Evolutionary conservation across 2,888 invertebrate species (phyloP).

Genomic region (Apocheima hispidaria): DNA sequence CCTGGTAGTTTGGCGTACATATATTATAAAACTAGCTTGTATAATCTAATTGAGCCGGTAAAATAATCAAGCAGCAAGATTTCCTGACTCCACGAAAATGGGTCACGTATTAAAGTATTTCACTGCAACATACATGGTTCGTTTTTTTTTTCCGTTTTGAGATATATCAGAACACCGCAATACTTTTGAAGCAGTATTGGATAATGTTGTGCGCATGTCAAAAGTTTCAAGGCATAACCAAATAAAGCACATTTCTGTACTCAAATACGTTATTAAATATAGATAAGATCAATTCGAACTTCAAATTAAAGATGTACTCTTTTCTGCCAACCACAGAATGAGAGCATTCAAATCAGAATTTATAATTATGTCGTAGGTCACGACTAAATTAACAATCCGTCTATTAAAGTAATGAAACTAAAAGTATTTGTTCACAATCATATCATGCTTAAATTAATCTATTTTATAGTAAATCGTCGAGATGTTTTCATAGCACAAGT

Average conservation of each 20-base stretch:
- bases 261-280: not conserved
- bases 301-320: not conserved
- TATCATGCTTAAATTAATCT: conserved; percentile 11
- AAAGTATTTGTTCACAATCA: conserved; percentile 24
- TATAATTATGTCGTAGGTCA: conserved; percentile 14
- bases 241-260: conserved; percentile 4
- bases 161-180: not conserved
- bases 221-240: not conserved
- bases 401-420: conserved; percentile 37
- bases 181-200: not conserved
- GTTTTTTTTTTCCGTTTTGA: not conserved
- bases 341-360: not conserved
- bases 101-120: not conserved
- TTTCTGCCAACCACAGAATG: conserved; percentile 2
- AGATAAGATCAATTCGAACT: not conserved
- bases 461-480: not conserved
- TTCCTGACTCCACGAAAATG: not conserved
- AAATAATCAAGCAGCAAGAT: not conserved
- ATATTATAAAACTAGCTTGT: too few relatives aligned
- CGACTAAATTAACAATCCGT: conserved; percentile 41
- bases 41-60: not conserved
- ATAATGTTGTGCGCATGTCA: not conserved
- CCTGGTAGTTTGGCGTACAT: not conserved
- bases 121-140: rapidly evolving
- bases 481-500: conserved; percentile 23